Evolutionary conservation across 1,140 invertebrate species (phyloP).

Genomic region (Ephestia elutella): DNA sequence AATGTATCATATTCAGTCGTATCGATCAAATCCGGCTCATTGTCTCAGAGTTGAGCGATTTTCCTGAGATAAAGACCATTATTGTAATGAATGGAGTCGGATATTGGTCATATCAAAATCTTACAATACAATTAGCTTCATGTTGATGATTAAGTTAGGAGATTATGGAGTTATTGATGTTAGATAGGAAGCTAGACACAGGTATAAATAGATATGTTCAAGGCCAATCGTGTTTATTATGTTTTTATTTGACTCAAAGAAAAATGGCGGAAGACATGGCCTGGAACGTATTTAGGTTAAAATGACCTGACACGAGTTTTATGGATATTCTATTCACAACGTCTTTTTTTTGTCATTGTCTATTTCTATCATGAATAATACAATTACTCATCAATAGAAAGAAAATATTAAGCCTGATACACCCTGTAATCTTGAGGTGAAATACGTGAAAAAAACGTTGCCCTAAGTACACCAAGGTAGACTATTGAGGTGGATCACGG

Average conservation of each 20-base stretch:
- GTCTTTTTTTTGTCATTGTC: too few relatives aligned
- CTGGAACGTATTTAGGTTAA: too few relatives aligned
- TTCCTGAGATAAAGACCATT: constrained; percentile 35
- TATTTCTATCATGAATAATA: too few relatives aligned
- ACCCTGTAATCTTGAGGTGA: too few relatives aligned
- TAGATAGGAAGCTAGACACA: background rate
- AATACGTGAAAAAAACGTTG: too few relatives aligned
- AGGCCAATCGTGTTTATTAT: too few relatives aligned
- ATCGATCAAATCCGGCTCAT: constrained; percentile 38
- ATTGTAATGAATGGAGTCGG: constrained; percentile 24
- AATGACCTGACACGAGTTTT: too few relatives aligned
- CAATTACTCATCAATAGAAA: too few relatives aligned
- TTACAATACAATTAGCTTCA: constrained; percentile 16
- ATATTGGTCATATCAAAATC: constrained; percentile 23
- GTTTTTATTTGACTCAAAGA: background rate
- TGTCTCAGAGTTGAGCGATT: constrained; percentile 33
- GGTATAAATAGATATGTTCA: background rate
- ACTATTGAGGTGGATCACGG: too few relatives aligned
- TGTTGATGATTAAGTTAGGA: constrained; percentile 13
- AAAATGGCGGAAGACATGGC: background rate
- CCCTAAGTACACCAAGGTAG: too few relatives aligned
- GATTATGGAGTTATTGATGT: constrained; percentile 1
- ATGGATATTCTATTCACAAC: too few relatives aligned
- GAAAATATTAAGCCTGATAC: too few relatives aligned
- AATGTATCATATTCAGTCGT: background rate